Evolutionary conservation across 2,113 vertebrate genomes (phyloP), one percentile per base, ranked within the genome.

Genomic region (Dromas ardeola): DNA sequence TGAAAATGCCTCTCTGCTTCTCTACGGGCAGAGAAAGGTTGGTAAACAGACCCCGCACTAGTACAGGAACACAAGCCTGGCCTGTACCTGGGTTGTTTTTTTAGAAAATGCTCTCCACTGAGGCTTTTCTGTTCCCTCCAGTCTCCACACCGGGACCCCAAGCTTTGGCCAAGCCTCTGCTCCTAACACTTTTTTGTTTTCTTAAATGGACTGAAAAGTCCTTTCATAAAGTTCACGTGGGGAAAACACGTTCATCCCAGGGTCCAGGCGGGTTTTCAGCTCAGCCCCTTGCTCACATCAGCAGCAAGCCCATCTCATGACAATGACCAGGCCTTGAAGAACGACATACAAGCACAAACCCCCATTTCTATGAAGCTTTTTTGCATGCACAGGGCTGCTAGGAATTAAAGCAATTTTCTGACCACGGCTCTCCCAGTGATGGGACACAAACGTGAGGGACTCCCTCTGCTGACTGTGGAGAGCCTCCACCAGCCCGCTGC

Each of bases 131-230:
- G 95, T 96, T 96, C 93, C 87, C 81, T 94, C 34, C 87, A 86
- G 87, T 58, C 96, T 94, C 66, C 85, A 70, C 67, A 78, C 49
- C 1, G 0, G 92, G 92, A 97, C 95, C 96, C 93, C 71, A 70
- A 91, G 90, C 95, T 96, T 94, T 96, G 96, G 96, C 96, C 92
- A 92, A 93, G 93, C 71, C 78, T 95, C 95, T 86, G 62, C 93
- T 96, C 95, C 95, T 95, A 96, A 96, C 96, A 96, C 96, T 58
- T 96, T 85, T 96, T 93, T 96, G 81, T 96, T 96, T 96, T 96
- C 85, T 93, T 95, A 92, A 95, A 94, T 80, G 81, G 87, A 95
- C 96, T 97, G 87, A 96, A 83, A 93, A 86, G 90, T 77, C 63
- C 95, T 97, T 97, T 97, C 96, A 96, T 97, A 88, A 94, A 80